A percentile compares a stretch with the other conserved stretches of the same genome.
Evolutionary conservation across 2,797 vertebrate genomes (phyloP).

Genomic region (Coregonus sp.): DNA sequence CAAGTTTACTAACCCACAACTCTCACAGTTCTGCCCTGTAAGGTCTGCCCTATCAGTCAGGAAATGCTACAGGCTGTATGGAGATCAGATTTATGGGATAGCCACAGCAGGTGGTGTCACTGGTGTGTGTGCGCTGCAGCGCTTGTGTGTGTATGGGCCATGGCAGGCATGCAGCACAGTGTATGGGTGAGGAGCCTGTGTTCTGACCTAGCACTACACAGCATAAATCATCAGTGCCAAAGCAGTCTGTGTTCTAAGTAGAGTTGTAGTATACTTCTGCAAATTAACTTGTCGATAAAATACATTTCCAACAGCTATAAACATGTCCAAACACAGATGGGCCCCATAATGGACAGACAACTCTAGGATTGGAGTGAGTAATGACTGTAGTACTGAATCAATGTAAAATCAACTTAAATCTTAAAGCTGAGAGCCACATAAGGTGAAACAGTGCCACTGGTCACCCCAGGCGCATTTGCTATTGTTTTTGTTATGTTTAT

Average conservation of each 20-base stretch:
- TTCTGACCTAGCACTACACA: neutral
- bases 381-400: neutral
- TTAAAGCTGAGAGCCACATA: too few species aligned
- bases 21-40: neutral
- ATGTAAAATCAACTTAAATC: too few species aligned
- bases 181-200: neutral
- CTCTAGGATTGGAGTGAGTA: neutral
- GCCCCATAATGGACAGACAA: neutral
- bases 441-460: too few species aligned
- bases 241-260: neutral
- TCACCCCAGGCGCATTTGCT: too few species aligned
- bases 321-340: neutral
- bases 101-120: too few species aligned
- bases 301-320: neutral
- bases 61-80: too few species aligned
- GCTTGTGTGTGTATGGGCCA: neutral
- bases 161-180: neutral
- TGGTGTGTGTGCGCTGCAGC: neutral
- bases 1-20: neutral
- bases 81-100: neutral
- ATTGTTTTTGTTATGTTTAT: too few species aligned
- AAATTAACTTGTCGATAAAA: neutral
- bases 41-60: neutral
- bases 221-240: neutral
- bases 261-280: neutral